phyloP scores from a whole-genome alignment of 2,113 vertebrate genomes.

The Chlorodrepanis virens region DNA sequence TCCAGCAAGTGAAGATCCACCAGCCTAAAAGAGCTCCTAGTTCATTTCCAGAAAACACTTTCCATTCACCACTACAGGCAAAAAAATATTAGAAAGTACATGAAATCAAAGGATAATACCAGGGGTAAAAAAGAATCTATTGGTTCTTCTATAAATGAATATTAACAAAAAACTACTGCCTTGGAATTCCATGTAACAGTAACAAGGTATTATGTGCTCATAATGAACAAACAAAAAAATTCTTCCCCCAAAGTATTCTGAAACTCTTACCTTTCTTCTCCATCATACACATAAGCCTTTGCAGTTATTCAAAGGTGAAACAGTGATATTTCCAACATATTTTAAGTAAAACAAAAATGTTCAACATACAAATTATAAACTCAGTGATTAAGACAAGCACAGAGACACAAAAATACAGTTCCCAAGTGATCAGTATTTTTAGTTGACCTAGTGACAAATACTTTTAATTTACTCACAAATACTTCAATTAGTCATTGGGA shows the following conservation, averaged over 20 bases:
- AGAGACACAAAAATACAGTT: background rate
- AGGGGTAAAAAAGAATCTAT: background rate
- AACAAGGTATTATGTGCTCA: background rate
- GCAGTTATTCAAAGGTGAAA: background rate
- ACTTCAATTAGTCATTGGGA: background rate
- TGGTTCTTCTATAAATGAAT: background rate
- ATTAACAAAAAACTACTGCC: background rate
- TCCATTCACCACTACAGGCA: conserved; percentile 85
- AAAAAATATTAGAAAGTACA: background rate
- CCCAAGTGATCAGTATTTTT: background rate
- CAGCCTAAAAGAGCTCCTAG: conserved; percentile 92
- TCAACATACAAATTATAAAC: background rate
- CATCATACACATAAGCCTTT: background rate
- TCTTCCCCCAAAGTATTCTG: background rate
- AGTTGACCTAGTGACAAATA: background rate
- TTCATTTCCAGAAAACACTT: conserved; percentile 94
- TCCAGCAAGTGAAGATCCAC: conserved; percentile 96
- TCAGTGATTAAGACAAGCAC: background rate
- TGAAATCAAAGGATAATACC: background rate
- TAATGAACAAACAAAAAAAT: background rate
- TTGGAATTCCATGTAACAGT: background rate
- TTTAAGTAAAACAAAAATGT: background rate
- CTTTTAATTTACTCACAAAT: background rate
- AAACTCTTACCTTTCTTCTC: background rate
- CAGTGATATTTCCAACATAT: background rate